Evolutionary conservation across 1,140 invertebrate genomes (phyloP).

Genomic region (Sminthurides bifidus): DNA sequence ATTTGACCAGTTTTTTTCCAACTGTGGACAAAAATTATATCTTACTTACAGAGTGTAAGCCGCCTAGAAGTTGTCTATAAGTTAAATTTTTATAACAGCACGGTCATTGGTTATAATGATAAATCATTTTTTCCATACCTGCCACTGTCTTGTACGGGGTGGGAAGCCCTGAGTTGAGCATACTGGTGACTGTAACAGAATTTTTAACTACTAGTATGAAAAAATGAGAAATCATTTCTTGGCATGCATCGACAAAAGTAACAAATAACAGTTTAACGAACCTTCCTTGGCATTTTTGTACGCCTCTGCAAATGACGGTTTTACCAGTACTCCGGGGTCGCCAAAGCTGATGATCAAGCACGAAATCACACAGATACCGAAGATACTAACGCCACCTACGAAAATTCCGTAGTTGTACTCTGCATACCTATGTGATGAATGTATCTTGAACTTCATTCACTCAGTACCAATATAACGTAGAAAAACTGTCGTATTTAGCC

Average conservation of each 20-base stretch:
- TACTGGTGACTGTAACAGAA: too few species aligned
- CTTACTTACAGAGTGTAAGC: too few species aligned
- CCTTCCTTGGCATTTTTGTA: neutral
- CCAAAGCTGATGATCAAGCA: slow-evolving; percentile 1
- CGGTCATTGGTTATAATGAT: too few species aligned
- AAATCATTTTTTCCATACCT: neutral
- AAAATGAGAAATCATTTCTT: too few species aligned
- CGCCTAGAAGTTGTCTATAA: too few species aligned
- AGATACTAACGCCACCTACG: neutral
- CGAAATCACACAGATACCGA: neutral
- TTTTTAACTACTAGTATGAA: too few species aligned
- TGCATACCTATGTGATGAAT: neutral
- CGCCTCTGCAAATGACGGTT: slow-evolving; percentile 14
- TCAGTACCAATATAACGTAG: too few species aligned
- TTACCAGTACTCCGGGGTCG: slow-evolving; percentile 11
- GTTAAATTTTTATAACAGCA: too few species aligned
- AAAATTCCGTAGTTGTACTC: neutral
- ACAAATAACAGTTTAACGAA: too few species aligned
- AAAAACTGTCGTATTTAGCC: too few species aligned
- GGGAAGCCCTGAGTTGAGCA: neutral
- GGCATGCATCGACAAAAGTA: too few species aligned
- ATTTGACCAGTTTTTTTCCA: neutral
- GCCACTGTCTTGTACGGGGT: neutral
- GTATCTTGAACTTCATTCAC: too few species aligned
- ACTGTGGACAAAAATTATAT: neutral